phyloP scores from a whole-genome alignment of 2,113 vertebrate species.

The Eulemur rufifrons region DNA sequence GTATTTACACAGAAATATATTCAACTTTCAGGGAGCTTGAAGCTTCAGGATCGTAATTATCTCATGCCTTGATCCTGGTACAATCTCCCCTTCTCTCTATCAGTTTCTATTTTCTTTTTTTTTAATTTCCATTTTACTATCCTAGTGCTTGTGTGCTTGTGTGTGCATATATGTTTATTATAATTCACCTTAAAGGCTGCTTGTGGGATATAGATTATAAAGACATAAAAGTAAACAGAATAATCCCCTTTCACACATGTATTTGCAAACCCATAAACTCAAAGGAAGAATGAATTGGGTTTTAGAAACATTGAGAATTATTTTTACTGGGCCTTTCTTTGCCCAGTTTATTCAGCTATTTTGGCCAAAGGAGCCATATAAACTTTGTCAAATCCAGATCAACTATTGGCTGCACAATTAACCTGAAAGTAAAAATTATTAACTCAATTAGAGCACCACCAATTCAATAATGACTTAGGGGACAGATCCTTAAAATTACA shows the following conservation, averaged over 20 bases:
- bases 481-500: not conserved
- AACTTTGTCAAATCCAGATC: conserved; percentile 31
- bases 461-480: not conserved
- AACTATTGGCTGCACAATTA: not conserved
- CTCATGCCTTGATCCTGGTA: not conserved
- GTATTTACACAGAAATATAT: conserved; percentile 3
- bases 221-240: conserved; percentile 64
- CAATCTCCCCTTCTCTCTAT: not conserved
- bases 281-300: conserved; percentile 36
- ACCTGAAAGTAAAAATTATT: conserved; percentile 14
- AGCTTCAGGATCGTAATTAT: conserved; percentile 48
- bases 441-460: not conserved
- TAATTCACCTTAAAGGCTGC: conserved; percentile 50
- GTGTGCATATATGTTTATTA: conserved; percentile 16
- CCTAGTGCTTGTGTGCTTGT: not conserved
- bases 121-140: conserved; percentile 13
- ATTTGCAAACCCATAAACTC: conserved; percentile 59
- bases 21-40: not conserved
- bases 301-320: conserved; percentile 49
- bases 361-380: not conserved
- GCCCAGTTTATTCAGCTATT: conserved; percentile 6
- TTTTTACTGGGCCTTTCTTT: not conserved
- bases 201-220: conserved; percentile 58
- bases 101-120: not conserved
- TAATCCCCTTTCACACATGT: conserved; percentile 47